Evolutionary conservation across 2,888 invertebrate genomes (phyloP), one percentile per base, ranked within the genome.

Genomic region (Synanthedon vespiformis): DNA sequence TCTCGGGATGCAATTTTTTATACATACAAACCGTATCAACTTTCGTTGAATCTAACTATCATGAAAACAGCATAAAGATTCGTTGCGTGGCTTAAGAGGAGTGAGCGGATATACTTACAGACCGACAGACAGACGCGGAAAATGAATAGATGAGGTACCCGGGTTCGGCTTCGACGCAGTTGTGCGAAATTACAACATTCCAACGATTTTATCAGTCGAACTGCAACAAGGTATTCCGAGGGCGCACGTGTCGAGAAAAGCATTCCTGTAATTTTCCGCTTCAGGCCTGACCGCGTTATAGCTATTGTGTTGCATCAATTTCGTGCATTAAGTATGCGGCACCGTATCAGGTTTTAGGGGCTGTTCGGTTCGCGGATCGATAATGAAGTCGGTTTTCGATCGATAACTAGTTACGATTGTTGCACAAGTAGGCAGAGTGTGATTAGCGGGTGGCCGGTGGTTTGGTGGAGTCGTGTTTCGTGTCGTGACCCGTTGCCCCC

Each of bases 231-330:
- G 13, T 12, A 44, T n/a, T 44, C 44, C 5, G 44, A 44, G 14
- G 44, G 56, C 55, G 64, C 68, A 69, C 65, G 67, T 61, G 65
- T 64, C 63, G 61, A 68, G 72, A 74, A 74, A 74, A 75, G 63
- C 66, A 56, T 63, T 68, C 59, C 61, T 59, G 64, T 64, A 76
- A 77, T 76, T 73, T 75, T 61, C 63, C 72, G 68, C 70, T 70
- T 69, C 74, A 70, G 70, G 75, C 71, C 60, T 70, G 68, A 76
- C 61, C 67, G 70, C 66, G 55, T 68, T 68, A 64, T 65, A 71
- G 68, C 61, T 70, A 68, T 67, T 63, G 55, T 53, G 60, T 71
- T 72, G 65, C 66, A 60, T 61, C 64, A 67, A 61, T 52, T 50
- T 41, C 55, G 57, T 60, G 54, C 56, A 44, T 44, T 44, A 44